Percentiles rank a stretch among this genome's conserved stretches.
Evolutionary conservation across 2,113 vertebrate species (phyloP).

Genomic region (Microcebus ravelobensis): DNA sequence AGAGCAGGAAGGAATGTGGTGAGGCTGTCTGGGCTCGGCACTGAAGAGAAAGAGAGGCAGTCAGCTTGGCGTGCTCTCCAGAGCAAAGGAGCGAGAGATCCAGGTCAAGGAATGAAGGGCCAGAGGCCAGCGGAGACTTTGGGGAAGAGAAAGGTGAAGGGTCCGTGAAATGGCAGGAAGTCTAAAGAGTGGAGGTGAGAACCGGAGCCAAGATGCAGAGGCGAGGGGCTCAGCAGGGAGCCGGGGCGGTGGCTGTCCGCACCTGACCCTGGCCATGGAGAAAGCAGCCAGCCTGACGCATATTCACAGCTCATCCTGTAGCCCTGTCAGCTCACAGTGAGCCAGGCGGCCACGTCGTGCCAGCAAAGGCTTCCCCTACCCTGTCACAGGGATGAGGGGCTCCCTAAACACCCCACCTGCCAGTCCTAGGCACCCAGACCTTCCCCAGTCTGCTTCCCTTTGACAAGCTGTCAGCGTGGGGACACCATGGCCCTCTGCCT

Average conservation of each 20-base stretch:
- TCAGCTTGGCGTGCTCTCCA: background rate
- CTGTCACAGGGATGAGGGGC: background rate
- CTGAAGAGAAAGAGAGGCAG: background rate
- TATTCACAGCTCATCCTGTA: background rate
- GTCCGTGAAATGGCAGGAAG: accelerated
- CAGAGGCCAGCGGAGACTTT: background rate
- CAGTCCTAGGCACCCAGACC: accelerated
- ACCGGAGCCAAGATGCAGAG: background rate
- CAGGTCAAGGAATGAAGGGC: background rate
- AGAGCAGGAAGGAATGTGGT: background rate
- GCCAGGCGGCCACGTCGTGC: accelerated
- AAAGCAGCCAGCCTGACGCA: too few species aligned
- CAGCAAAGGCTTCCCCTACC: background rate
- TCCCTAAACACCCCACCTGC: background rate
- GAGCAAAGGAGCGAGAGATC: background rate
- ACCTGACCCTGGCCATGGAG: background rate
- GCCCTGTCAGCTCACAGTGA: background rate
- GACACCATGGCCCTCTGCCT: background rate
- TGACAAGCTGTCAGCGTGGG: background rate
- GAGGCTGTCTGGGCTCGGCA: background rate
- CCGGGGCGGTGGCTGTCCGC: accelerated
- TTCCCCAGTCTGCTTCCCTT: background rate
- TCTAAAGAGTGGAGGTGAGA: background rate
- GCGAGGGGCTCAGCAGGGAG: background rate
- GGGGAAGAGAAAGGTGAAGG: background rate